Base-by-base conservation (phyloP, 2,113 vertebrate genomes). In the Poeciliopsis retropinna region DNA sequence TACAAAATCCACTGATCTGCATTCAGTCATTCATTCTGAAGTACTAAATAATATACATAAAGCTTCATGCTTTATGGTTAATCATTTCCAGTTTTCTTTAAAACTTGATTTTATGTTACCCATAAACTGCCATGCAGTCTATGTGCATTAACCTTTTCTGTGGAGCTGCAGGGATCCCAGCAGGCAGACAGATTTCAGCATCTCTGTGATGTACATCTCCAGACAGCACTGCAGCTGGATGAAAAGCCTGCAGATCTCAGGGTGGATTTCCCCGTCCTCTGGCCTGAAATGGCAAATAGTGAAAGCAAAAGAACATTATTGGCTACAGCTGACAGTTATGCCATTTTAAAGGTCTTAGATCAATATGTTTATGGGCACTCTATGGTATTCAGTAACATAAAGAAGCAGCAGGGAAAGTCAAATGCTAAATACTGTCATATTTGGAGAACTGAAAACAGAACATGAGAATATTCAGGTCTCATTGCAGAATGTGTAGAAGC, bases 191-290 rank as follows among this genome's bases (percentile, higher is more conserved):
- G 98, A 98, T 88, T 99, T 99, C 8, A 99, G 95, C 97, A 99
- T 99, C 94, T 99, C 98, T 60, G 97, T 96, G 79, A 98, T 97
- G 87, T 98, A 99, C 98, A 99, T 99, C 94, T 99, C 98, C 92
- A 99, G 94, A 91, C 97, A 99, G 89, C 98, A 98, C 81, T 99
- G 97, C 78, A 99, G 93, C 94, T 99, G 98, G 90, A 99, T 98
- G 77, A 97, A 99, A 76, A 99, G 94, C 78, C 97, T 93, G 84
- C 97, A 99, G 90, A 99, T 99, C 95, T 99, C 98, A 71, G 97
- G 97, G 86, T 98, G 97, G 91, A 99, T 98, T 90, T 99, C 98
- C 76, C 96, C 98, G 41, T 98, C 98, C 95, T 98, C 97, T 25
- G 98, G 96, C 85, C 98, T 99, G 93, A 66, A 94, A 86, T 17